Evolutionary conservation across 2,888 invertebrate species (phyloP).

Genomic region (Drosophila macrospina): DNA sequence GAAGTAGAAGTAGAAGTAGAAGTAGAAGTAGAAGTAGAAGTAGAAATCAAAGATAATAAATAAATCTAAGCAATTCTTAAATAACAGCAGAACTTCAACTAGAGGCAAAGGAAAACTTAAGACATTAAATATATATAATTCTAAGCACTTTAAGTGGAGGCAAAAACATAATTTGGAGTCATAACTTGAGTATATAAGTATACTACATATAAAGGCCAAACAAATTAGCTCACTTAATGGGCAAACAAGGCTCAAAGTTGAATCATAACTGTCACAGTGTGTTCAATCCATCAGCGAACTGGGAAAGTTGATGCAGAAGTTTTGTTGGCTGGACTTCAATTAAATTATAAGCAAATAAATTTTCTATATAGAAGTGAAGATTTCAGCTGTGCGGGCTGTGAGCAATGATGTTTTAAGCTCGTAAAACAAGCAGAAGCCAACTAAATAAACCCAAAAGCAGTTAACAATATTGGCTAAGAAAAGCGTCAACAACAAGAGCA

Average conservation of each 20-base stretch:
- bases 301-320: neutral
- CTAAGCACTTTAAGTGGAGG: no score
- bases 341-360: constrained; percentile 79
- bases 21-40: no score
- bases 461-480: constrained; percentile 75
- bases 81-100: no score
- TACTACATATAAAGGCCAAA: constrained; percentile 16
- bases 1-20: no score
- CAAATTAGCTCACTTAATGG: constrained; percentile 13
- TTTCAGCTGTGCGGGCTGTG: constrained; percentile 1
- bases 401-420: constrained; percentile 57
- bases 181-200: no score
- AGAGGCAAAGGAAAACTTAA: no score
- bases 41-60: no score
- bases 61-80: no score
- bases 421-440: constrained; percentile 68
- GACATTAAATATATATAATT: no score
- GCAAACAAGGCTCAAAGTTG: constrained; percentile 20
- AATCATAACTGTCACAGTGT: constrained; percentile 15
- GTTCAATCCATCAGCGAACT: neutral
- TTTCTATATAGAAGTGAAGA: constrained; percentile 36
- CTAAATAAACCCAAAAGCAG: constrained; percentile 72
- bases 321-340: constrained; percentile 54
- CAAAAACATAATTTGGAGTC: no score
- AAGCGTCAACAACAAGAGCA: constrained; percentile 52